Base-by-base conservation (phyloP, 2,888 invertebrate genomes). In the Frankliniella fusca region DNA sequence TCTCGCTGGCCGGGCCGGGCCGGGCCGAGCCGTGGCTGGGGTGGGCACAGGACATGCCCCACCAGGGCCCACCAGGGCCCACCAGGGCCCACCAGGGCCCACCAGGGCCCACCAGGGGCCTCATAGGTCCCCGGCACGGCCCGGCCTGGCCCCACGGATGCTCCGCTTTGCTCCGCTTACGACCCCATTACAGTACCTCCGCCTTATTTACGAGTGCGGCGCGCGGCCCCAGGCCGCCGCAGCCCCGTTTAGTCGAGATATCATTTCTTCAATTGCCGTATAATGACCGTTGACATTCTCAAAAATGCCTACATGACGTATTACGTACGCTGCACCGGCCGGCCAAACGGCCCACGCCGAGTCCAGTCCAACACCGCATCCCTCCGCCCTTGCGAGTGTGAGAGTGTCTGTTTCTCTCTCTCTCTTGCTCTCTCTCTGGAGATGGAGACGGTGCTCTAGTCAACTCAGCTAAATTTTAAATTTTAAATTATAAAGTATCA, bases 251-350 rank as follows among this genome's bases (percentile, higher is more conserved):
- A 15, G 7, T n/a, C 61, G 70, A 70, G n/a, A 23, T 70, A 70
- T 70, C 23, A 70, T 70, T 70, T 70, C 70, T 23, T 76, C 70
- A 76, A 76, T 76, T 76, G 70, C 70, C 70, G 70, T 27, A 27
- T 76, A 76, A 76, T 76, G 23, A 76, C 70, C 27, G 70, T 76
- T 76, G 70, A 76, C 70, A 76, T 76, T 76, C 70, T 76, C 70
- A 27, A 76, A 76, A 76, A 76, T 76, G 27, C 70, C 11, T 27
- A 12, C 70, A 76, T 76, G 27, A 76, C 70, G 70, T 76, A 76
- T 76, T 76, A 27, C 70, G 10, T 76, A 27, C 70, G 10, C 70
- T 27, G 70, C 15, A 54, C 54, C 54, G 2, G 54, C 54, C 54
- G 2, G 54, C 2, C 65, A 1, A n/a, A n/a, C 18, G 65, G 38